These are phyloP conservation scores for Neuroterus valhalla DNA, from an alignment of 1,140 invertebrate species.

Conservation along the genomic window DNA sequence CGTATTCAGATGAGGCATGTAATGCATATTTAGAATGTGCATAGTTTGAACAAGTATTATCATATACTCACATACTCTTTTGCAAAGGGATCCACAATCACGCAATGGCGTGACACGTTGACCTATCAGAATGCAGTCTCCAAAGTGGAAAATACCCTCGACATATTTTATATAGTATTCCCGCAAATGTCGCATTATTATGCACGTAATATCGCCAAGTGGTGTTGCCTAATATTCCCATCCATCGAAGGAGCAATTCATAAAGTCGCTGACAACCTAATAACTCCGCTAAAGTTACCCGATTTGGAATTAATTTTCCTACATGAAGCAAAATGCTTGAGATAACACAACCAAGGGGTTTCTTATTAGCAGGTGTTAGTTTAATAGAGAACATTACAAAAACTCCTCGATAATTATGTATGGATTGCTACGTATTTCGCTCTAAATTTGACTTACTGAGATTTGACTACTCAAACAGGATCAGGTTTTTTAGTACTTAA, in stretches of 20 bases:
- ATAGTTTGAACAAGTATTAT: slow-evolving; percentile 19
- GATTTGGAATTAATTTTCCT: slow-evolving; percentile 6
- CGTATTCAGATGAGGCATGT: slow-evolving; percentile 18
- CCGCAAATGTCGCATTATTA: slow-evolving; percentile 59
- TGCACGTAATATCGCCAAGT: slow-evolving; percentile 41
- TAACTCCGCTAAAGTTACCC: background rate
- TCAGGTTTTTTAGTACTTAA: no score
- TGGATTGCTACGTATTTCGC: no score
- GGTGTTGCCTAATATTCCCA: slow-evolving; percentile 31
- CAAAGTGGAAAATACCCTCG: slow-evolving; percentile 51
- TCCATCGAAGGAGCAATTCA: slow-evolving; percentile 29
- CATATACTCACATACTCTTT: slow-evolving; percentile 7
- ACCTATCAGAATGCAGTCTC: slow-evolving; percentile 43
- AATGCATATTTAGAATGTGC: slow-evolving; percentile 20
- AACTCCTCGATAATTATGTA: no score
- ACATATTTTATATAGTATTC: slow-evolving; percentile 37
- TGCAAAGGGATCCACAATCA: slow-evolving; percentile 21
- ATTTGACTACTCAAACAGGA: no score
- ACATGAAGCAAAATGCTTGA: no score
- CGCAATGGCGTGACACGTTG: slow-evolving; percentile 34
- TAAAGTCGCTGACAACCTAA: slow-evolving; percentile 25
- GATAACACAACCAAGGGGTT: no score
- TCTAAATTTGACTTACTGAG: no score
- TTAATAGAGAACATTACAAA: no score
- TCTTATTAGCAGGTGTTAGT: no score